Evolutionary conservation across 2,888 invertebrate genomes (phyloP).

Genomic region (Ichneumon xanthorius): DNA sequence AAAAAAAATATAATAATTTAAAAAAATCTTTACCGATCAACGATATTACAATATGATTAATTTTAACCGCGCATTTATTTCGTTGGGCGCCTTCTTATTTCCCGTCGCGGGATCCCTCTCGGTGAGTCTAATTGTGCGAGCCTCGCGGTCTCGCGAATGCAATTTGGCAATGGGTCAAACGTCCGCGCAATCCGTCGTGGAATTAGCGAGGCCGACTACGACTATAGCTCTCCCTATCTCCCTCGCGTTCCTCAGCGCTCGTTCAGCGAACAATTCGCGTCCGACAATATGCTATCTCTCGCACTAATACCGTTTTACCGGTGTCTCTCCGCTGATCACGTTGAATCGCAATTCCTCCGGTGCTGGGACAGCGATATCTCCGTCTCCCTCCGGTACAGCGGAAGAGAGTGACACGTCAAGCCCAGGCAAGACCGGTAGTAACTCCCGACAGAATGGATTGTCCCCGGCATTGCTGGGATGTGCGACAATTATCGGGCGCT

Average conservation of each 20-base stretch:
- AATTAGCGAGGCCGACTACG: conserved; percentile 43
- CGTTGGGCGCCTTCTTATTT: conserved; percentile 24
- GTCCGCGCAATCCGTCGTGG: conserved; percentile 54
- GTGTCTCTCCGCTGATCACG: conserved; percentile 25
- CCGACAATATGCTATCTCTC: conserved; percentile 37
- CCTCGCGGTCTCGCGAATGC: conserved; percentile 45
- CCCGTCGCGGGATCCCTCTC: background rate
- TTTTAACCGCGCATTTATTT: background rate
- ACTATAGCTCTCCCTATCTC: conserved; percentile 33
- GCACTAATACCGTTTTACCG: conserved; percentile 14
- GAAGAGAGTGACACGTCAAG: conserved; percentile 77
- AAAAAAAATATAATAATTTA: too few relatives aligned
- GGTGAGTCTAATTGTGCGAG: conserved; percentile 53
- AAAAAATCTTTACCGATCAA: background rate
- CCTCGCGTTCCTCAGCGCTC: conserved; percentile 14
- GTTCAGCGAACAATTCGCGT: conserved; percentile 28
- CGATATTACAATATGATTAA: background rate
- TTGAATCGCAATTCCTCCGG: conserved; percentile 28
- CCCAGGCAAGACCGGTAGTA: conserved; percentile 66
- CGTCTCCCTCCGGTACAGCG: conserved; percentile 34
- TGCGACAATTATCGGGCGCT: conserved; percentile 81
- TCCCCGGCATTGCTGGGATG: conserved; percentile 79
- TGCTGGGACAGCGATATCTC: conserved; percentile 8
- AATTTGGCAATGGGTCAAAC: conserved; percentile 63
- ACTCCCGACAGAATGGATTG: conserved; percentile 75